phyloP scores from a whole-genome alignment of 2,113 vertebrate species.

The Cichladusa arquata region DNA sequence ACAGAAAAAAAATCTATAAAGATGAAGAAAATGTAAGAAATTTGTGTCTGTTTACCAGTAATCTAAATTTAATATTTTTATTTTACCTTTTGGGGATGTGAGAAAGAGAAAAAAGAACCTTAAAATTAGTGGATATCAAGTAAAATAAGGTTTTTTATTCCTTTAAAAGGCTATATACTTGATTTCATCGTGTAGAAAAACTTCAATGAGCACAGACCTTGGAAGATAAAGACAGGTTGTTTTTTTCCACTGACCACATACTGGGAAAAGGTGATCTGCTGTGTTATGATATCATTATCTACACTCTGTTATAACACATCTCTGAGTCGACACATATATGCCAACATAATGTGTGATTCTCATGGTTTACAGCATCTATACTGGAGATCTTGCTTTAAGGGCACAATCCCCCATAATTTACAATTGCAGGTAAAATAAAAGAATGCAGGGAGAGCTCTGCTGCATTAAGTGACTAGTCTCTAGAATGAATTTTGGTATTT shows the following conservation, averaged over 20 bases:
- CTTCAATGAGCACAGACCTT: accelerated
- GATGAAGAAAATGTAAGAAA: neutral
- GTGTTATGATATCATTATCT: neutral
- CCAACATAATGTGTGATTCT: neutral
- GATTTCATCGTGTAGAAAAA: neutral
- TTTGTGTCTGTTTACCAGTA: neutral
- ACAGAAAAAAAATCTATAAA: neutral
- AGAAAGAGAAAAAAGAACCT: neutral
- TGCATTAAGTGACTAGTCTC: neutral
- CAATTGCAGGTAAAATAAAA: neutral
- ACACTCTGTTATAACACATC: neutral
- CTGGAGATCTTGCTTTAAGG: neutral
- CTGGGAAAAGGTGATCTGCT: neutral
- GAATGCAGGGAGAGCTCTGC: neutral
- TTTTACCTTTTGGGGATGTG: accelerated
- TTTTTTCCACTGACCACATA: accelerated
- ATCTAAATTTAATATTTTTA: neutral
- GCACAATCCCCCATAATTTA: neutral
- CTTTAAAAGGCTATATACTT: accelerated
- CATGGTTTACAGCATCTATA: neutral
- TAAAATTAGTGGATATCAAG: neutral
- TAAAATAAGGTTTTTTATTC: neutral
- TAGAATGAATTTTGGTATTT: neutral
- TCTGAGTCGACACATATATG: neutral
- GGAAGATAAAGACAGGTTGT: neutral